Evolutionary conservation across 2,797 vertebrate genomes (phyloP).

Genomic region (Arctocebus calabarensis): DNA sequence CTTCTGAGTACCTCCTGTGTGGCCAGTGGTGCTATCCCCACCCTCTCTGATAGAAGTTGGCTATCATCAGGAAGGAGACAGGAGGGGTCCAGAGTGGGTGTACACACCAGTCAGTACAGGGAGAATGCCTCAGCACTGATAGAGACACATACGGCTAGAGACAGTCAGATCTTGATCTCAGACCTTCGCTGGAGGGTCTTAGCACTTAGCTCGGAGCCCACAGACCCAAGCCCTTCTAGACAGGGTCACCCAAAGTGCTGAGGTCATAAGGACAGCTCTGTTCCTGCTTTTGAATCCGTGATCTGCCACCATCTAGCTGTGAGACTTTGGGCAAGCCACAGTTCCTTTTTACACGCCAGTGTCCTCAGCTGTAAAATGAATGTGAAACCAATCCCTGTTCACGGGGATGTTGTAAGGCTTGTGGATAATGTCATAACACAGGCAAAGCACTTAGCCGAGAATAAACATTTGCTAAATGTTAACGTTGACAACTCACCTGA

Average conservation of each 20-base stretch:
- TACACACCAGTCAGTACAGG: background rate
- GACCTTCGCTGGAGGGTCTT: background rate
- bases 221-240: background rate
- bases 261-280: background rate
- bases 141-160: background rate
- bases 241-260: background rate
- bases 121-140: background rate
- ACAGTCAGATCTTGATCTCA: background rate
- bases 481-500: background rate
- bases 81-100: background rate
- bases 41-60: background rate
- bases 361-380: background rate
- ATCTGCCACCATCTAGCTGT: background rate
- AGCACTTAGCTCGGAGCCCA: background rate
- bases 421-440: background rate
- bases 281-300: background rate
- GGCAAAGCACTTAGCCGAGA: background rate
- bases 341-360: background rate
- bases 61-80: background rate
- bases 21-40: background rate
- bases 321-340: background rate
- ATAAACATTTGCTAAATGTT: background rate
- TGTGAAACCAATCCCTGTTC: background rate
- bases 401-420: background rate
- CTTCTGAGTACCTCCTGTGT: background rate